Evolutionary conservation across 2,888 invertebrate genomes (phyloP).

Genomic region (Ariolimax columbianus): DNA sequence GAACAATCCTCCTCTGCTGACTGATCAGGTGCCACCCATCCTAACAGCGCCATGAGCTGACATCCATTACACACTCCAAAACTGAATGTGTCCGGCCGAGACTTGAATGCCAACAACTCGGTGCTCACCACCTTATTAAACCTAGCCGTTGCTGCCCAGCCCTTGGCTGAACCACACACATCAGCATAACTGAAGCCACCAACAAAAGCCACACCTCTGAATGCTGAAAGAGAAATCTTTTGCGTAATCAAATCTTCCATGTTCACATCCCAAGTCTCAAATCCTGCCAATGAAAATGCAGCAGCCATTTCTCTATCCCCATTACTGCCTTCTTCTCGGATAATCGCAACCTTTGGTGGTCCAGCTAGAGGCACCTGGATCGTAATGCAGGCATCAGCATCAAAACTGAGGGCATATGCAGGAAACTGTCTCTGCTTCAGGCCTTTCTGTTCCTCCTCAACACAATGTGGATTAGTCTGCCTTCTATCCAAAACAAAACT

Average conservation of each 20-base stretch:
- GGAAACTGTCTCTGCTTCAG: conserved; percentile 86
- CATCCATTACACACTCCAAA: conserved; percentile 99
- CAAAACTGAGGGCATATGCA: conserved; percentile 85
- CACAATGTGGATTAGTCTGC: conserved; percentile 90
- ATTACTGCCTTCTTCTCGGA: conserved; percentile 97
- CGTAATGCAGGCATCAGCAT: conserved; percentile 59
- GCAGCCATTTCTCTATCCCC: conserved; percentile 98
- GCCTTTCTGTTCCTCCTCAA: conserved; percentile 87
- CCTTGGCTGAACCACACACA: conserved; percentile 97
- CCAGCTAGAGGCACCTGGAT: conserved; percentile 13
- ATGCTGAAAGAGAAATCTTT: conserved; percentile 86
- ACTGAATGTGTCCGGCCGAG: conserved; percentile 89
- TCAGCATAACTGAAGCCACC: conserved; percentile 99
- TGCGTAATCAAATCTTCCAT: conserved; percentile 92
- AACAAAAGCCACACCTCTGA: conserved; percentile 94
- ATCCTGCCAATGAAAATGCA: conserved; percentile 90
- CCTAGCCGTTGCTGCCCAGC: conserved; percentile 95
- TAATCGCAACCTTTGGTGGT: conserved; percentile 88
- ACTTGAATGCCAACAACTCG: conserved; percentile 88
- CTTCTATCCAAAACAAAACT: conserved; percentile 92
- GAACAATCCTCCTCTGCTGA: conserved; percentile 21
- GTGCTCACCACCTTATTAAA: conserved; percentile 87
- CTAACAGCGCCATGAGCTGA: conserved; percentile 94
- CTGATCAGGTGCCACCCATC: conserved; percentile 85
- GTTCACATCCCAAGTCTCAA: conserved; percentile 94